Evolutionary conservation across 2,113 vertebrate species (phyloP).

Genomic region (Morone chrysops): DNA sequence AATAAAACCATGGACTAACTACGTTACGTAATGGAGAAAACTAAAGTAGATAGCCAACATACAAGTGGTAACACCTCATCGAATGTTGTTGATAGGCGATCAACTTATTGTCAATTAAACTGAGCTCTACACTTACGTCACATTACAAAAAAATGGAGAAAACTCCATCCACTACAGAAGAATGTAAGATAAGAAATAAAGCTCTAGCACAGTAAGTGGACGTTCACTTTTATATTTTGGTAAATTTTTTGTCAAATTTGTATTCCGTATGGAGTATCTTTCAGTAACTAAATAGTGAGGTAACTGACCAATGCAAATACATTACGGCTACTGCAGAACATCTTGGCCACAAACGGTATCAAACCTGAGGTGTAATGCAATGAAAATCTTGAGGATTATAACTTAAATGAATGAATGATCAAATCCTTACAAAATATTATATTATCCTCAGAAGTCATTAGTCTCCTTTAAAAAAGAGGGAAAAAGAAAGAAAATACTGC

Average conservation of each 20-base stretch:
- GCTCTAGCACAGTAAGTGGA: neutral
- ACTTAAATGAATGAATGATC: slow-evolving; percentile 42
- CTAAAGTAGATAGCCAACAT: neutral
- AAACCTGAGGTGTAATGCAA: slow-evolving; percentile 20
- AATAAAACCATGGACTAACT: neutral
- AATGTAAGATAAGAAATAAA: neutral
- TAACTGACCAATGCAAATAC: neutral
- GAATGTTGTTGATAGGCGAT: neutral
- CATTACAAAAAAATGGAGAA: neutral
- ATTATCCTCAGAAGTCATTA: slow-evolving; percentile 63
- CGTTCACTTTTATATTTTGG: neutral
- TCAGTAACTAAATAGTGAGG: neutral
- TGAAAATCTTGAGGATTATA: slow-evolving; percentile 30
- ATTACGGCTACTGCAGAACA: neutral
- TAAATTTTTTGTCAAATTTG: neutral
- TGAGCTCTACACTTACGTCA: neutral
- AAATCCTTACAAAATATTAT: slow-evolving; percentile 53
- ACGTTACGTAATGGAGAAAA: neutral
- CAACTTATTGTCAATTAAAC: neutral
- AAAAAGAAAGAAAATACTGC: slow-evolving; percentile 43
- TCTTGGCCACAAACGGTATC: neutral
- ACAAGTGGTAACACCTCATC: neutral
- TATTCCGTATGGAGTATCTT: neutral
- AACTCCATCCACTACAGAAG: neutral
- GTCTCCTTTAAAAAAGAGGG: slow-evolving; percentile 49